Evolutionary conservation across 2,113 vertebrate genomes (phyloP).

Genomic region (Alligator mississippiensis): DNA sequence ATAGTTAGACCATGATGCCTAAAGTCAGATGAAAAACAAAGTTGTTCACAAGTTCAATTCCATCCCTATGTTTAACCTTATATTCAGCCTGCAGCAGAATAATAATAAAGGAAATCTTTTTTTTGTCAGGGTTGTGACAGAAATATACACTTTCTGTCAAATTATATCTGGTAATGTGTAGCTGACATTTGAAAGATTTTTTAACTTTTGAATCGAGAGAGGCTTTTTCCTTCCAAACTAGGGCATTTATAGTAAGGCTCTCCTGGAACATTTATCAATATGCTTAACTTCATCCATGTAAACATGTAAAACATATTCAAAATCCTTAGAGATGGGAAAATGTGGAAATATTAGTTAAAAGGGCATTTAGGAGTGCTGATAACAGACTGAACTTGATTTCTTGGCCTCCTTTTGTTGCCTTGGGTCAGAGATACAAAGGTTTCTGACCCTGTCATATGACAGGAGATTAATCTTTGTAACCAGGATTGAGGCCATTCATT

Average conservation of each 20-base stretch:
- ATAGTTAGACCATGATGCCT: neutral
- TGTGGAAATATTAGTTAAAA: neutral
- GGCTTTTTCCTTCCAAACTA: neutral
- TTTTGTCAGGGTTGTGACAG: neutral
- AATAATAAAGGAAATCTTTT: neutral
- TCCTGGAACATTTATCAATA: neutral
- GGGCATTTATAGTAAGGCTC: neutral
- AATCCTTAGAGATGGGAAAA: neutral
- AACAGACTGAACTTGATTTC: neutral
- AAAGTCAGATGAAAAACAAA: neutral
- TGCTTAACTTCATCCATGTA: neutral
- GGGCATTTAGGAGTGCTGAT: neutral
- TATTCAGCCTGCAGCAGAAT: neutral
- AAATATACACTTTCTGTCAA: neutral
- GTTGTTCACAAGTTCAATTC: neutral
- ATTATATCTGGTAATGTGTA: neutral
- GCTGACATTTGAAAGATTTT: neutral
- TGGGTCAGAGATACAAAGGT: neutral
- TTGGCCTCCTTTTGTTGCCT: rapidly evolving
- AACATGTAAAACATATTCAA: neutral
- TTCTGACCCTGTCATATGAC: neutral
- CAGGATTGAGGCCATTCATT: neutral
- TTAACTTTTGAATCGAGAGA: neutral
- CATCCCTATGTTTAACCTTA: neutral
- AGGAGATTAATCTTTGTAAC: neutral